Base-by-base conservation (phyloP, 2,797 vertebrate genomes). In the Dendrocincla tyrannina region DNA sequence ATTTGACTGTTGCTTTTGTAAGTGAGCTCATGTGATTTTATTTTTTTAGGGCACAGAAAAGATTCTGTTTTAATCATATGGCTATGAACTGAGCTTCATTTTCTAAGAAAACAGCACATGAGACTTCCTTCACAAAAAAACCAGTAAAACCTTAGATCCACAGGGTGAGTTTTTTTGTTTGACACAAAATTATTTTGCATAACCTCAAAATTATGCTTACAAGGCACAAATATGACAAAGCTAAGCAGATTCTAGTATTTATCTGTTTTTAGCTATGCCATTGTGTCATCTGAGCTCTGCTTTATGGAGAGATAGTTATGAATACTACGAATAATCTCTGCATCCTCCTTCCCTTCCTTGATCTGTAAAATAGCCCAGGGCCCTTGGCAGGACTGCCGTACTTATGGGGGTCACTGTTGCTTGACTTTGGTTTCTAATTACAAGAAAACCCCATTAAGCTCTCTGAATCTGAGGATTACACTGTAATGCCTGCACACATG, bases 1-100 rank as follows among this genome's bases (percentile, higher is more conserved):
- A 75, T 92, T 64, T 95, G 30, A 83, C 89, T 91, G 52, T 77
- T 92, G 56, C 56, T 92, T 94, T 93, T 96, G 44, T 88, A 93
- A 96, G 52, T 32, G 74, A 96, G 56, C 27, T 86, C 72, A 72
- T 67, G 24, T 68, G 91, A 94, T 89, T 87, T 95, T 91, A 32
- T 82, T 91, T 79, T 91, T 91, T 87, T 32, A 79, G 33, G 37
- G 55, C 18, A 78, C 41, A 70, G 82, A 56, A 76, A 89, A 81
- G 68, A 81, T 39, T n/a, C 35, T 60, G 56, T 89, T 95, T 94
- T 83, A 87, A 89, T 91, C 70, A 91, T 56, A 77, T 8, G 12
- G 78, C 63, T 67, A 60, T 42, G 44, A 94, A 74, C 55, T 70
- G 74, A 93, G 49, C 33, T 92, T 90, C 20, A 33, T 85, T 97